Base-by-base conservation (phyloP, 2,113 vertebrate species). In the Xenus cinereus region DNA sequence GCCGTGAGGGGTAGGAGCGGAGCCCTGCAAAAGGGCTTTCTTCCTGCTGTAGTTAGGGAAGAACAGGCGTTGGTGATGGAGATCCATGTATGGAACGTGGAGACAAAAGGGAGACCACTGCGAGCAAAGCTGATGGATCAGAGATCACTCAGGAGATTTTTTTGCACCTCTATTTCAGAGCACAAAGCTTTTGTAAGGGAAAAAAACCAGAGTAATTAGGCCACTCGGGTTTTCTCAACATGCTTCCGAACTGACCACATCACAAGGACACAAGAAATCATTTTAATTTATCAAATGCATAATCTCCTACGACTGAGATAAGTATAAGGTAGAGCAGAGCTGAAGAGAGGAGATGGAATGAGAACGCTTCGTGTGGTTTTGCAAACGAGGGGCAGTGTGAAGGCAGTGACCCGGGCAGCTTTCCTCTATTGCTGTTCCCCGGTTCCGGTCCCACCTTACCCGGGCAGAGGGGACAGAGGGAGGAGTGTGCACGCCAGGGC, bases 401-500 rank as follows among this genome's bases (percentile, higher is more conserved):
- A 60, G 0, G 5, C 76, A 64, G 54, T 50, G 66, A 32, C 15
- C 21, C 73, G 7, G 30, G 18, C 56, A 72, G 57, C 30, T 37
- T 16, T 48, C 48, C 26, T 37, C 12, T 37, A 4, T 10, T 5
- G 3, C 54, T 7, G 6, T 4, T 46, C n/a, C 45, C 24, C 0
- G 0, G 1, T 8, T 8, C 56, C 4, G 0, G 7, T 68, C 30
- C 66, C 50, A 41, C n/a, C 33, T 24, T 4, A 19, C 5, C 5
- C 37, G 2, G 5, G 20, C 15, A 1, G 7, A 10, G 60, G 64
- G 59, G 50, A 23, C 32, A 50, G 59, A 5, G 2, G n/a, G 53
- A 56, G 48, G 48, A 50, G 2, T 13, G 19, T 3, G 20, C 41
- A 8, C 0, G 1, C 2, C 1, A 35, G 57, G 37, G 19, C 30